These are phyloP conservation scores for Equus quagga DNA, from an alignment of 2,113 vertebrate genomes.

Conservation along the genomic window DNA sequence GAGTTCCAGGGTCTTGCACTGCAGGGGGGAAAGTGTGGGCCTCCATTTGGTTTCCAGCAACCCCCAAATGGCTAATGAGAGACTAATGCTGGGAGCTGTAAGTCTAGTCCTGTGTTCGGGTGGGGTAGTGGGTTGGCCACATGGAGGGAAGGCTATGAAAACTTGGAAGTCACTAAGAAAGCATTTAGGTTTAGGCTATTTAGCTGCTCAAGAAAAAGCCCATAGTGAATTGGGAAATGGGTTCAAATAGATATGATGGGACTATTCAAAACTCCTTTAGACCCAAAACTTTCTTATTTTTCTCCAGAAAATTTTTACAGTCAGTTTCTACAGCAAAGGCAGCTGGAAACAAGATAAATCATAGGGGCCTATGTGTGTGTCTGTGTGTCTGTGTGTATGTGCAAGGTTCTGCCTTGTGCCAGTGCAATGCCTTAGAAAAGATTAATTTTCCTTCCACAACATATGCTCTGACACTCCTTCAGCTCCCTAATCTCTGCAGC, in stretches of 20 bases:
- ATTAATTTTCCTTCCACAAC: slow-evolving; percentile 74
- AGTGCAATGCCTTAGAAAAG: slow-evolving; percentile 29
- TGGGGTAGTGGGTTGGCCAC: rapidly evolving
- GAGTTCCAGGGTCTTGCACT: not conserved
- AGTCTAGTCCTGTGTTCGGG: not conserved
- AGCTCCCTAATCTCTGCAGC: slow-evolving; percentile 8
- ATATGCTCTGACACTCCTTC: slow-evolving; percentile 56
- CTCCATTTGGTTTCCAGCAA: not conserved
- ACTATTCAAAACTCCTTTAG: slow-evolving; percentile 50
- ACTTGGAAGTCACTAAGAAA: not conserved
- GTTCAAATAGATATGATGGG: not conserved
- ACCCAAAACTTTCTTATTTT: slow-evolving; percentile 55
- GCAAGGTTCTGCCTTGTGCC: not conserved
- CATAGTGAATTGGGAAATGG: not conserved
- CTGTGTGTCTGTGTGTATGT: too few species aligned
- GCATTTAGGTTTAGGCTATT: not conserved
- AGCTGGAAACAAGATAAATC: not conserved
- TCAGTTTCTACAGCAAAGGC: slow-evolving; percentile 77
- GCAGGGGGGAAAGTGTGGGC: not conserved
- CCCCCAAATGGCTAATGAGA: not conserved
- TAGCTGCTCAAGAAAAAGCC: not conserved
- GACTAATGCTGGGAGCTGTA: not conserved
- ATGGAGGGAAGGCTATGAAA: not conserved
- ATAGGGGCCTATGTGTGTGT: not conserved
- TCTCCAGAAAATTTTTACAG: slow-evolving; percentile 61